Conservation (phyloP, 2,797 vertebrate species). For the Mormyrops boulengeri region DNA sequence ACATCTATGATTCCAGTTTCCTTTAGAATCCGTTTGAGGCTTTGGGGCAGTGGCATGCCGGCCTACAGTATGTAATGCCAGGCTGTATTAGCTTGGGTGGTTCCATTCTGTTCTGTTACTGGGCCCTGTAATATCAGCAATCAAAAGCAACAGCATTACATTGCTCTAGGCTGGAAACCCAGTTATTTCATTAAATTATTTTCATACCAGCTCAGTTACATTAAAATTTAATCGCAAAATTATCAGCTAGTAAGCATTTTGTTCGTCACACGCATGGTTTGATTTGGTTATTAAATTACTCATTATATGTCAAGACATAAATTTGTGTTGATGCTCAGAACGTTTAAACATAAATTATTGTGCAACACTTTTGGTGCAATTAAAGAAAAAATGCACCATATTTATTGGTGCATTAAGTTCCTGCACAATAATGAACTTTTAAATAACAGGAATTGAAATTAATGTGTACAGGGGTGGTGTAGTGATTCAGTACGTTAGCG, state of each 20-base stretch:
- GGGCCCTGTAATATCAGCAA: constrained; percentile 28
- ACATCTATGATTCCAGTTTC: neutral
- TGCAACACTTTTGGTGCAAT: neutral
- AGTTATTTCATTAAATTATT: constrained; percentile 31
- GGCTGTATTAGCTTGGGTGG: constrained; percentile 31
- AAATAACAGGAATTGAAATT: neutral
- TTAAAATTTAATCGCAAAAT: constrained; percentile 12
- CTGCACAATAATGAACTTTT: neutral
- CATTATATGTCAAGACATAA: neutral
- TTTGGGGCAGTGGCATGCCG: neutral
- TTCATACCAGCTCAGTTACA: constrained; percentile 11
- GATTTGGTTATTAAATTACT: constrained; percentile 7
- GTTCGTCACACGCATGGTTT: neutral
- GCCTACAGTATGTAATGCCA: neutral
- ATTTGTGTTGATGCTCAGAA: neutral
- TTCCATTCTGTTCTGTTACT: constrained; percentile 21
- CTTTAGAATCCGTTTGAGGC: constrained; percentile 6
- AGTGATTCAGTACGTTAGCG: neutral
- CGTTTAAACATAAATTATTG: neutral
- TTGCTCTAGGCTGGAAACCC: constrained; percentile 23
- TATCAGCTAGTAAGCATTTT: neutral
- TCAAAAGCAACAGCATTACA: constrained; percentile 32
- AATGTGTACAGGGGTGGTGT: neutral
- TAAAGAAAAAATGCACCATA: neutral
- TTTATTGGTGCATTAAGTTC: neutral